Conservation (phyloP, 2,888 invertebrate species). For the Imbricaverruca yamaguchii region DNA sequence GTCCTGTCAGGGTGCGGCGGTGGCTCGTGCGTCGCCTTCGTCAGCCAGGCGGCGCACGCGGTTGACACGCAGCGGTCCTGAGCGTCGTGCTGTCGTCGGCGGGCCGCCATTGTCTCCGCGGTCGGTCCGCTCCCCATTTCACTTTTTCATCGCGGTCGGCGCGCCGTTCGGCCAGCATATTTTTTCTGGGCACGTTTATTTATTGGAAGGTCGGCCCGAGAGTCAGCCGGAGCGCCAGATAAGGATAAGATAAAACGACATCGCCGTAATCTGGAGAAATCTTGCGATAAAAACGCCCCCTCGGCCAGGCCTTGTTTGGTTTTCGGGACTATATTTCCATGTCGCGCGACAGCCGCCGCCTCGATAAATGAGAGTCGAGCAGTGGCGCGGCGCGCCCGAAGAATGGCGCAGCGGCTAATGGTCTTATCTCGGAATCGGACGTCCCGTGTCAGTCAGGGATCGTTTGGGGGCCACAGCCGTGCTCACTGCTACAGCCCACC, state of each 20-base stretch:
- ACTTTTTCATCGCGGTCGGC: slow-evolving; percentile 11
- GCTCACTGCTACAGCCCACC: not conserved
- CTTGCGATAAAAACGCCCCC: slow-evolving; percentile 18
- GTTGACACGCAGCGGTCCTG: no score
- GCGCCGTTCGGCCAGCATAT: slow-evolving; percentile 1
- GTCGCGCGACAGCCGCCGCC: not conserved
- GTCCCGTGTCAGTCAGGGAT: not conserved
- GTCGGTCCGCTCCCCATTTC: not conserved
- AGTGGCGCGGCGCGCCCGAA: not conserved
- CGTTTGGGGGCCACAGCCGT: not conserved
- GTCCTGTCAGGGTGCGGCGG: no score
- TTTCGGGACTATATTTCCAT: slow-evolving; percentile 13
- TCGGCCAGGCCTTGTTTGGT: slow-evolving; percentile 2
- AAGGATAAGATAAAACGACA: slow-evolving; percentile 22
- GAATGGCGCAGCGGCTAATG: slow-evolving; percentile 11
- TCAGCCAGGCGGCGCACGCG: no score
- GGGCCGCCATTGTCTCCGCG: not conserved
- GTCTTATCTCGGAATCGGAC: slow-evolving; percentile 8
- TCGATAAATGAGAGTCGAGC: not conserved
- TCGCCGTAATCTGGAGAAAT: slow-evolving; percentile 17
- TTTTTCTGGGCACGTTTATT: slow-evolving; percentile 21
- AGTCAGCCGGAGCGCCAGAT: slow-evolving; percentile 16
- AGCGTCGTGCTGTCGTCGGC: not conserved
- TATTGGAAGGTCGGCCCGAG: slow-evolving; percentile 8
- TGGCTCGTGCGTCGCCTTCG: no score